A percentile compares a stretch with the other conserved stretches of the same genome.
These are phyloP conservation scores for Xenops minutus DNA, from an alignment of 2,797 vertebrate species.

Conservation along the genomic window DNA sequence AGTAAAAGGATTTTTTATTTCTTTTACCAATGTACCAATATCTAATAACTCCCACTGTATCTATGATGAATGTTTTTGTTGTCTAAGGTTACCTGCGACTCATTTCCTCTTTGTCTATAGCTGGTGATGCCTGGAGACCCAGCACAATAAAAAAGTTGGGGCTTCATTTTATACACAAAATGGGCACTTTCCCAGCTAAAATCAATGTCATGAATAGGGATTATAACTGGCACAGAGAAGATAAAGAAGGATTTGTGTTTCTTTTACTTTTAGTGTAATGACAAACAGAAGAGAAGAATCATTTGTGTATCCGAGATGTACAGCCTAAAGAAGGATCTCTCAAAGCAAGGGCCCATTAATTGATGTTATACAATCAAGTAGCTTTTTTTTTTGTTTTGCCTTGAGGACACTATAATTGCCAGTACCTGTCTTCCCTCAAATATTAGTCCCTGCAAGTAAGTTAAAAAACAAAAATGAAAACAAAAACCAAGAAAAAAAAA, in stretches of 20 bases:
- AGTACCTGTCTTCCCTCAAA: neutral
- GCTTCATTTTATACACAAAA: fast-evolving
- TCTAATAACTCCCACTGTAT: neutral
- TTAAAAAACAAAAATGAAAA: neutral
- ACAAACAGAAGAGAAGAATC: neutral
- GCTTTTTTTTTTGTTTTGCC: neutral
- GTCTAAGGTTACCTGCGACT: neutral
- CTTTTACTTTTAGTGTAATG: neutral
- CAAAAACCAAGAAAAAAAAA: no score
- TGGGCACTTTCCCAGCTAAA: neutral
- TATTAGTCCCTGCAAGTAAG: neutral
- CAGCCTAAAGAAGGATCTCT: neutral
- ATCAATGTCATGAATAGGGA: neutral
- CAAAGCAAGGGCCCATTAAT: fast-evolving
- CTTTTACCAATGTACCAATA: neutral
- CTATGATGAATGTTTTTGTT: neutral
- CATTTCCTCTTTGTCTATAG: neutral
- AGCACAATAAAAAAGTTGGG: neutral
- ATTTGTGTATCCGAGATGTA: neutral
- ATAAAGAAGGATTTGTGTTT: neutral
- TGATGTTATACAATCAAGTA: neutral
- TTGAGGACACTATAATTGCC: neutral
- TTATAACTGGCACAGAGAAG: neutral
- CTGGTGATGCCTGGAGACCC: neutral
- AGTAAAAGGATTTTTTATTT: neutral